These are phyloP conservation scores for Ornithoptera priamus DNA, from an alignment of 2,888 invertebrate species.

Conservation along the genomic window DNA sequence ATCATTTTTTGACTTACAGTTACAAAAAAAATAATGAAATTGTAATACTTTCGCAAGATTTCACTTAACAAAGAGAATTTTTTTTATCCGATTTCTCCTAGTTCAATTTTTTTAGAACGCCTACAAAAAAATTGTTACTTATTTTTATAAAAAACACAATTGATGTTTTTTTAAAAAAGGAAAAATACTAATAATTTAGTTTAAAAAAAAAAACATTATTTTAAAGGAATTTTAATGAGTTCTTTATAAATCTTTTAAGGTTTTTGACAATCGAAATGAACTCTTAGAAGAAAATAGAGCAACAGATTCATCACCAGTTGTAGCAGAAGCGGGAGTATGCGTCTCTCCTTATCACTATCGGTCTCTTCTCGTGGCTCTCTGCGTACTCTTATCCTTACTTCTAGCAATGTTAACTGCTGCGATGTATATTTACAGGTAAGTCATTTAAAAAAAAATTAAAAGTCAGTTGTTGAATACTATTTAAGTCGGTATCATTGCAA, in stretches of 20 bases:
- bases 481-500: not conserved
- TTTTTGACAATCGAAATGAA: constrained; percentile 89
- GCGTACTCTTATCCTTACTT: constrained; percentile 86
- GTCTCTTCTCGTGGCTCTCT: constrained; percentile 88
- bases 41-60: too few relatives aligned
- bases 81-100: too few relatives aligned
- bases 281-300: constrained; percentile 84
- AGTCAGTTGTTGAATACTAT: not conserved
- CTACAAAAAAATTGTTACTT: too few relatives aligned
- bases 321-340: constrained; percentile 86
- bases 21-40: too few relatives aligned
- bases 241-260: constrained; percentile 70
- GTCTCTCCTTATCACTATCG: constrained; percentile 91
- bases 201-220: not conserved
- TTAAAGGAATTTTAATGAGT: not conserved
- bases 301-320: constrained; percentile 82
- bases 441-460: not conserved
- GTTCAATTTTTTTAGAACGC: too few relatives aligned
- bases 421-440: constrained; percentile 87
- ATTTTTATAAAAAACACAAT: too few relatives aligned
- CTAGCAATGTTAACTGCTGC: constrained; percentile 87
- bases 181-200: too few relatives aligned
- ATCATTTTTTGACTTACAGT: too few relatives aligned
- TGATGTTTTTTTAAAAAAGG: too few relatives aligned
- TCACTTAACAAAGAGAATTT: too few relatives aligned